These are phyloP conservation scores for Glossophaga mutica DNA, from an alignment of 2,797 vertebrate genomes.

Conservation along the genomic window DNA sequence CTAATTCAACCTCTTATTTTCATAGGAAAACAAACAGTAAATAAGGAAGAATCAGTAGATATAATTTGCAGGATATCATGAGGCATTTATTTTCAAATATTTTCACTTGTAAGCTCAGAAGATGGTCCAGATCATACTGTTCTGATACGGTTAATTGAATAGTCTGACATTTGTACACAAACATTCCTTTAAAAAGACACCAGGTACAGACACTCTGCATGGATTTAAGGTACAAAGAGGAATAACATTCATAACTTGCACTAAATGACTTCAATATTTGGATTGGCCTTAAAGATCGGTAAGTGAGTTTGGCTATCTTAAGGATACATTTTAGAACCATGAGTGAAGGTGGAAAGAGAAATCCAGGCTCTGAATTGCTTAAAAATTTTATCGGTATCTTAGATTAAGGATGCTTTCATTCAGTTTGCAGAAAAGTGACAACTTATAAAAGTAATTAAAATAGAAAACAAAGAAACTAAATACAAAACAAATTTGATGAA, in stretches of 20 bases:
- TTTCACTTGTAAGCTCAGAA: not conserved
- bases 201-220: not conserved
- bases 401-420: not conserved
- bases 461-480: slow-evolving; percentile 1
- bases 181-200: not conserved
- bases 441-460: slow-evolving; percentile 9
- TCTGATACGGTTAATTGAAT: not conserved
- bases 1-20: not conserved
- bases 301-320: not conserved
- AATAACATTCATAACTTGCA: not conserved
- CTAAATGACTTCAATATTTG: not conserved
- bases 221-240: not conserved
- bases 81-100: not conserved
- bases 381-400: not conserved
- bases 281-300: not conserved
- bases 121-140: not conserved
- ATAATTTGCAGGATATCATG: not conserved
- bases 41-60: not conserved
- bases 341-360: not conserved
- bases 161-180: not conserved
- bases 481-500: not conserved
- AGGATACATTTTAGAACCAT: not conserved
- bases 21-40: not conserved
- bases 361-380: not conserved
- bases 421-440: not conserved